These are phyloP conservation scores for Luffia ferchaultella DNA, from an alignment of 2,888 invertebrate species.

Conservation along the genomic window DNA sequence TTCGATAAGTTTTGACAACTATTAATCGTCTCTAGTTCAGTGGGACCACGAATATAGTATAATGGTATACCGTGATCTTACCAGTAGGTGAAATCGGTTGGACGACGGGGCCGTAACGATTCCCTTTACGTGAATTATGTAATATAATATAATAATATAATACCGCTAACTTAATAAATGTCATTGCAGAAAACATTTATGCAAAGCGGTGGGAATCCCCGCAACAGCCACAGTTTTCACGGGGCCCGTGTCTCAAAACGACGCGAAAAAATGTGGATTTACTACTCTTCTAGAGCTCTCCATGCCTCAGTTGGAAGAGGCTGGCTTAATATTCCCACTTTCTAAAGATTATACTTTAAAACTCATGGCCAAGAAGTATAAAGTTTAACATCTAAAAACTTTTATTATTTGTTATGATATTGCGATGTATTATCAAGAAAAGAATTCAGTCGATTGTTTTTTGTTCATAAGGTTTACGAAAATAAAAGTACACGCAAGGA, in stretches of 20 bases:
- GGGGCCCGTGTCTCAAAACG: constrained; percentile 35
- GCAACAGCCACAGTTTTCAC: constrained; percentile 41
- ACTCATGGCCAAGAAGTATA: constrained; percentile 34
- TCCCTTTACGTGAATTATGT: too few relatives aligned
- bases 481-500: neutral
- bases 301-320: constrained; percentile 29
- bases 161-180: too few relatives aligned
- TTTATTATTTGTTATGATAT: neutral
- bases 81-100: too few relatives aligned
- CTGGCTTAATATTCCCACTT: constrained; percentile 31
- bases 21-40: too few relatives aligned
- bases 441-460: neutral
- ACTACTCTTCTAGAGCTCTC: constrained; percentile 22
- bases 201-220: too few relatives aligned
- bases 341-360: constrained; percentile 30
- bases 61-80: too few relatives aligned
- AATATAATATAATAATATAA: too few relatives aligned
- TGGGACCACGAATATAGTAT: too few relatives aligned
- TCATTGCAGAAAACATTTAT: too few relatives aligned
- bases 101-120: too few relatives aligned
- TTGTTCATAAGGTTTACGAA: neutral
- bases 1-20: too few relatives aligned
- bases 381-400: neutral
- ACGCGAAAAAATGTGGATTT: constrained; percentile 32
- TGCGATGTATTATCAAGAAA: neutral